Conservation (phyloP, 2,113 vertebrate genomes). For the Trogon melanurus region DNA sequence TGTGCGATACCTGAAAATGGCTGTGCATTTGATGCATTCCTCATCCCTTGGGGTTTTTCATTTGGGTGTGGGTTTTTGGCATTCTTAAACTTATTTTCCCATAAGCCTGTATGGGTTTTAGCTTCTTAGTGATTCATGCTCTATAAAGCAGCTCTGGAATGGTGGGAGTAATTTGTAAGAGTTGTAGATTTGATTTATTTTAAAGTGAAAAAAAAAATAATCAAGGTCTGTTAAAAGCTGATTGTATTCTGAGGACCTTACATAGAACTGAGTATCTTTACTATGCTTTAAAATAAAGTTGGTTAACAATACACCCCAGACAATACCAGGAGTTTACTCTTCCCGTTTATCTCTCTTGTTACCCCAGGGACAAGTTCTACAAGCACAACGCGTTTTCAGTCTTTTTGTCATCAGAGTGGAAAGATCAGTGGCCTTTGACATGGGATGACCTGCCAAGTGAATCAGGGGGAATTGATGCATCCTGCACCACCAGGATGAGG, state of each 20-base stretch:
- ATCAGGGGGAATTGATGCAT: neutral
- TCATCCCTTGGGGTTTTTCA: neutral
- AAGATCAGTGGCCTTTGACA: slow-evolving; percentile 77
- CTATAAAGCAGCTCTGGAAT: neutral
- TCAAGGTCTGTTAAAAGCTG: neutral
- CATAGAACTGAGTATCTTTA: neutral
- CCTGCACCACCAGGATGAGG: neutral
- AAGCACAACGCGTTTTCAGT: slow-evolving; percentile 61
- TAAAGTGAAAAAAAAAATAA: neutral
- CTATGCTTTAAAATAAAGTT: neutral
- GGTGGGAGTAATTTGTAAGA: neutral
- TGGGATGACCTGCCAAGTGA: slow-evolving; percentile 7
- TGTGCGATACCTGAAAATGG: slow-evolving; percentile 38
- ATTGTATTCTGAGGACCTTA: neutral
- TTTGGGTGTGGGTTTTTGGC: neutral
- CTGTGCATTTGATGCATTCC: slow-evolving; percentile 1
- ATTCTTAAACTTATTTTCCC: neutral
- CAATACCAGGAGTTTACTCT: slow-evolving; percentile 5
- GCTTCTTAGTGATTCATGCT: neutral
- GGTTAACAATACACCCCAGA: slow-evolving; percentile 25
- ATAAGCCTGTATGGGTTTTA: neutral
- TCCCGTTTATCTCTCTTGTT: slow-evolving; percentile 41
- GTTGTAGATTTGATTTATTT: neutral
- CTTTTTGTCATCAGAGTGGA: slow-evolving; percentile 64
- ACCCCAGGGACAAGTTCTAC: slow-evolving; percentile 45